Evolutionary conservation across 2,888 invertebrate genomes (phyloP), one percentile per base, ranked within the genome.

Genomic region (Galerucella pusilla): DNA sequence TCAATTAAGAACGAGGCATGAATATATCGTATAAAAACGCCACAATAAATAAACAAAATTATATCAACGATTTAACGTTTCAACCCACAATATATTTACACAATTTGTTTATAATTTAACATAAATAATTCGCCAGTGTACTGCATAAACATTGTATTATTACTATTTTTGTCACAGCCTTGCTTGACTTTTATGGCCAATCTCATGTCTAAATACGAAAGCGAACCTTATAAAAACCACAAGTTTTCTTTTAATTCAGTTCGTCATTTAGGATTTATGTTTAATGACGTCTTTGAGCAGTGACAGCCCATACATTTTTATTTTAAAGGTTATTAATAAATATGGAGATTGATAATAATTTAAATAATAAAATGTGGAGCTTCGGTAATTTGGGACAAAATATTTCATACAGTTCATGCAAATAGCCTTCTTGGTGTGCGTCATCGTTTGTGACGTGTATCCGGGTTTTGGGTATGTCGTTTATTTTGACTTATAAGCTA

Each of bases 111-210:
- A 78, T 78, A 75, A 71, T 73, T 71, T 54, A 65, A 69, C 70
- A 76, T 77, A 77, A 77, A 76, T 71, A 77, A 76, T 77, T 74
- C 75, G 77, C 71, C 64, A 65, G 73, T 72, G 67, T 66, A 74
- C 60, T 71, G 74, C 75, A 75, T 73, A 75, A 76, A 79, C 73
- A 75, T 76, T 76, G 71, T 73, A 73, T 75, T 76, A 77, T 77
- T 76, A 68, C 77, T 79, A 77, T 76, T 75, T 78, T 74, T 64
- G 79, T 67, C 65, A 28, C 68, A 77, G 71, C 79, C 79, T 79
- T 79, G 75, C 64, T 65, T 71, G 69, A 72, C 77, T 61, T 79
- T 77, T 79, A 79, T 72, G 77, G 77, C 60, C 66, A 76, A 75
- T 76, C 75, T 57, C 71, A 71, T 72, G 74, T 70, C 77, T 74